phyloP scores from a whole-genome alignment of 2,888 invertebrate genomes.

The Zonitis immaculata region DNA sequence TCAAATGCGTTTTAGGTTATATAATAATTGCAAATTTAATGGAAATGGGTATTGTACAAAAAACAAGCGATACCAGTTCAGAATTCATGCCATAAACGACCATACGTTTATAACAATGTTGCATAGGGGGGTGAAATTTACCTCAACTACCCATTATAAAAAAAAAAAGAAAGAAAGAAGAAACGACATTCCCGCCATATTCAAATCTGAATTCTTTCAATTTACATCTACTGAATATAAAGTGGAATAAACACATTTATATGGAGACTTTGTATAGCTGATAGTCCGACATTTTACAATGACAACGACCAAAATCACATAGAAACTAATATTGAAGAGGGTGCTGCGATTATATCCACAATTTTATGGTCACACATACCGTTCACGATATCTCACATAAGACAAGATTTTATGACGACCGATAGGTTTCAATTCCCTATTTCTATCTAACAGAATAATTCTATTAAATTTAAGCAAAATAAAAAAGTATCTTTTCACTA shows the following conservation, averaged over 20 bases:
- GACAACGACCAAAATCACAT: conserved; percentile 3
- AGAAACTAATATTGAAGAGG: neutral
- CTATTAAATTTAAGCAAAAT: neutral
- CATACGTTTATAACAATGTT: conserved; percentile 7
- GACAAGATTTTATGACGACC: neutral
- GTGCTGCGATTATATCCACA: neutral
- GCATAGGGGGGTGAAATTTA: conserved; percentile 4
- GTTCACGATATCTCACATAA: neutral
- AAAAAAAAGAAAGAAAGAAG: too few relatives aligned
- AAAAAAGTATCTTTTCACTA: neutral
- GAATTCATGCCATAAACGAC: conserved; percentile 13
- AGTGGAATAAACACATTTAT: conserved; percentile 22
- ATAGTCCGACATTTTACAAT: conserved; percentile 15
- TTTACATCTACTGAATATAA: conserved; percentile 22
- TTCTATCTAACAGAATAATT: neutral
- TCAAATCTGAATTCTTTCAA: conserved; percentile 20
- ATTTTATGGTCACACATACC: conserved; percentile 1
- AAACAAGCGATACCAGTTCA: conserved; percentile 15
- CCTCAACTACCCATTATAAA: conserved; percentile 5
- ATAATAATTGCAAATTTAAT: conserved; percentile 23
- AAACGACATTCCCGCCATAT: neutral
- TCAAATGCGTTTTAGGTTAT: conserved; percentile 17
- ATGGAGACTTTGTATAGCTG: conserved; percentile 8
- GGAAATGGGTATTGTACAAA: conserved; percentile 12
- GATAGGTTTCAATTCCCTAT: neutral